phyloP scores from a whole-genome alignment of 2,113 vertebrate genomes.

The Neolamprologus sp. region DNA sequence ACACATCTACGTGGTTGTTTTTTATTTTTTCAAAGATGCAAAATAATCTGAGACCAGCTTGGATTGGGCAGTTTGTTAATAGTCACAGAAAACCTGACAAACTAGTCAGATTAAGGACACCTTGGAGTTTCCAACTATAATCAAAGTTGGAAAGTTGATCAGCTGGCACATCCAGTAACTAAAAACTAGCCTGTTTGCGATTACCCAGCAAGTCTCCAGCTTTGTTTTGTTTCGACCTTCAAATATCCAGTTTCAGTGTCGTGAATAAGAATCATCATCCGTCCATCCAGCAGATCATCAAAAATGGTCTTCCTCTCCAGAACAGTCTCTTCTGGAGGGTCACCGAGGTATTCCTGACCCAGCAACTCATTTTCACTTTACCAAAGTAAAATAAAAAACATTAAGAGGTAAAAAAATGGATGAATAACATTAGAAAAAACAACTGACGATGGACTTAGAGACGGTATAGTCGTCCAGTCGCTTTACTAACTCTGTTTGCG shows the following conservation, averaged over 20 bases:
- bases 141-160: neutral
- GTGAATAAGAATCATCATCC: rapidly evolving
- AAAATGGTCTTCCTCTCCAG: neutral
- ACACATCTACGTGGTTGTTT: neutral
- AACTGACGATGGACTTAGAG: neutral
- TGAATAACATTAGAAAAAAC: neutral
- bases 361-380: neutral
- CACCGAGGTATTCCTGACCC: neutral
- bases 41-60: neutral
- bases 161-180: neutral
- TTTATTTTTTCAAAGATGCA: neutral
- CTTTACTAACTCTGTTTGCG: neutral
- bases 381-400: neutral
- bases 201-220: neutral
- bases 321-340: neutral
- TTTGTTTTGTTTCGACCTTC: neutral
- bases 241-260: neutral
- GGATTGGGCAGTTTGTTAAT: neutral
- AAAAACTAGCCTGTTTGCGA: neutral
- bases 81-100: neutral
- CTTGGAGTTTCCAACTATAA: neutral
- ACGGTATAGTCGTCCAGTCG: rapidly evolving
- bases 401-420: neutral
- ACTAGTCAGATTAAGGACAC: neutral
- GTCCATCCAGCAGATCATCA: neutral